Evolutionary conservation across 2,888 invertebrate species (phyloP), one percentile per base, ranked within the genome.

Genomic region (Lepidocyrtinus sp.): DNA sequence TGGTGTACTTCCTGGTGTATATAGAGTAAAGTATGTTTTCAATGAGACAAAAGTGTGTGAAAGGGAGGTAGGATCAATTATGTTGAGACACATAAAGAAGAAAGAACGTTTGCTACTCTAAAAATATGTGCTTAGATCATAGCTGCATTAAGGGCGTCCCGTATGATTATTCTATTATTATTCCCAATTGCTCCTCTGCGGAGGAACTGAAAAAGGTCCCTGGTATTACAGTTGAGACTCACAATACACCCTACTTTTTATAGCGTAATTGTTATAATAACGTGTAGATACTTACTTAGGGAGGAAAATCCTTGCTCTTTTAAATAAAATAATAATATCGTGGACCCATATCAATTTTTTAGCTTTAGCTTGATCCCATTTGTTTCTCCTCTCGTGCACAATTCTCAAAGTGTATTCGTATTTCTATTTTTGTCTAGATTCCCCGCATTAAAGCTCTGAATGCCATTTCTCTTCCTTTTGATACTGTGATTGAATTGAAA

Each of bases 401-500:
- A 36, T 36, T 36, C 12, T 36, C 5, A 45, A 63, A 21, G 22
- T 46, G 45, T 59, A 55, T 19, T 68, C 36, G 36, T 36, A 36
- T 36, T 75, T 59, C 63, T 69, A 65, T 77, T 36, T 71, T 61
- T 82, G 61, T 75, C 76, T 82, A 55, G 82, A 79, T 80, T 82
- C 79, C 68, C 75, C 68, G 50, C 82, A 82, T 84, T 84, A 81
- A 84, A 82, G 81, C 81, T 78, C 80, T 82, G 79, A 80, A 77
- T 80, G 79, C 75, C 77, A 75, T 81, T 81, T 75, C 81, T 85
- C 72, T 82, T 82, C 65, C 72, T 73, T 75, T 85, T 86, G 84
- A 85, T 85, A 85, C 83, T 84, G 77, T 86, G 86, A 86, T 86
- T 86, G 86, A 86, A 86, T 86, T 86, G 86, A 86, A 86, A 85